A percentile compares a stretch with the other conserved stretches of the same genome.
Evolutionary conservation across 2,113 vertebrate species (phyloP).

Genomic region (Aramus guarauna): DNA sequence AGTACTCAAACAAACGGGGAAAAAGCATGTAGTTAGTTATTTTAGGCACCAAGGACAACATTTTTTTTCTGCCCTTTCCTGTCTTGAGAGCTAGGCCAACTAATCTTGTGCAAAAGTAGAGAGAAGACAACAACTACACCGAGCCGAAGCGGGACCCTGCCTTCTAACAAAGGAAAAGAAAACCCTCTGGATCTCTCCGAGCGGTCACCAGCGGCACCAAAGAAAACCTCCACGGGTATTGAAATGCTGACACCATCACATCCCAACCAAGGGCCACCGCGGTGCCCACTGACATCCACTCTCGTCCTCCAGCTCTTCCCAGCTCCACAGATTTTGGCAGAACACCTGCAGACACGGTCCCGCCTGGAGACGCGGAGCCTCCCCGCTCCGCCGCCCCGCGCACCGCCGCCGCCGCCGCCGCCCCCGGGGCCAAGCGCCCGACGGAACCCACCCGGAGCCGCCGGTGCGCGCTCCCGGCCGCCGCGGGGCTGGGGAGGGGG

Average conservation of each 20-base stretch:
- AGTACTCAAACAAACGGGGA: neutral
- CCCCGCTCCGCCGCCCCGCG: neutral
- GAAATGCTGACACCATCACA: constrained; percentile 27
- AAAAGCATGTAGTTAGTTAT: neutral
- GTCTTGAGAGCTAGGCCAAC: neutral
- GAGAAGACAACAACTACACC: neutral
- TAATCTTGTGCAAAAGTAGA: neutral
- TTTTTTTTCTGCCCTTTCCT: neutral
- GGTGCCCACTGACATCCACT: neutral
- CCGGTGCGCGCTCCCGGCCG: neutral
- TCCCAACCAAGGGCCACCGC: constrained; percentile 44
- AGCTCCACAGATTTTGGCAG: neutral
- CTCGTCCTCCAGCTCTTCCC: neutral
- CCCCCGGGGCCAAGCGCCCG: neutral
- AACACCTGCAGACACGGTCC: neutral
- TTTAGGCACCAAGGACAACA: neutral
- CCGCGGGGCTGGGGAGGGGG: too few relatives aligned
- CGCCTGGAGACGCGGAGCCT: too few relatives aligned
- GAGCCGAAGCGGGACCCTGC: neutral
- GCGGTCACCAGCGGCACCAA: neutral
- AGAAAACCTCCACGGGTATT: constrained; percentile 12
- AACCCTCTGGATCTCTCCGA: neutral
- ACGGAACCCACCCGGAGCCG: neutral
- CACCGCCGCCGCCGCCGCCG: neutral
- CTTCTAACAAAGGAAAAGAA: neutral